Evolutionary conservation across 2,888 invertebrate genomes (phyloP).

Genomic region (Temnothorax ravouxi): DNA sequence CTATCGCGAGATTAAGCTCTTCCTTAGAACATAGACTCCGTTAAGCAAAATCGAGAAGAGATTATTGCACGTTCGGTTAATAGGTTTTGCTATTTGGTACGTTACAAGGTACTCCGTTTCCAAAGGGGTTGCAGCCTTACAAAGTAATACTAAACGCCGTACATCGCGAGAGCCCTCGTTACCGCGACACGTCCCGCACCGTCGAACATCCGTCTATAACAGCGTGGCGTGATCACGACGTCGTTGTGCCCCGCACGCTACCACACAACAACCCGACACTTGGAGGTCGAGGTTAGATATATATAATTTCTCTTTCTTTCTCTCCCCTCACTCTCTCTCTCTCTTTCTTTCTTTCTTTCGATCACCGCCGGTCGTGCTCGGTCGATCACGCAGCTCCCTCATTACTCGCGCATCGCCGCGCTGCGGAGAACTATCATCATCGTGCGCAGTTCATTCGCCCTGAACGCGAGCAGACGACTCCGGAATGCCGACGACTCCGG

Average conservation of each 20-base stretch:
- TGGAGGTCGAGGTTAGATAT: conserved; percentile 65
- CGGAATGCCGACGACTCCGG: conserved; percentile 37
- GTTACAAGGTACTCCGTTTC: conserved; percentile 71
- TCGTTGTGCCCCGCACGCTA: conserved; percentile 33
- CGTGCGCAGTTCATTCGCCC: conserved; percentile 60
- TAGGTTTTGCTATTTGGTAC: conserved; percentile 67
- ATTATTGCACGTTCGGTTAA: conserved; percentile 26
- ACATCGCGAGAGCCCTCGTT: conserved; percentile 22
- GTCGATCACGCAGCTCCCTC: conserved; percentile 75
- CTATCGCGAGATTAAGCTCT: background rate
- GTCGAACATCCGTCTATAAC: background rate
- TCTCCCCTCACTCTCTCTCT: background rate
- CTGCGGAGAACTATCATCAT: conserved; percentile 45
- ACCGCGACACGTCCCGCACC: conserved; percentile 17
- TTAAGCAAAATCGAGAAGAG: conserved; percentile 5
- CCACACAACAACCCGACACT: conserved; percentile 34
- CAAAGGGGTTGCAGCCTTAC: conserved; percentile 46
- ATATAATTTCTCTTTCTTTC: conserved; percentile 25
- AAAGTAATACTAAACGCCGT: conserved; percentile 57
- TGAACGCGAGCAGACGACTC: conserved; percentile 44
- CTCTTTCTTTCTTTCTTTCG: background rate
- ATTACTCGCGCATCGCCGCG: conserved; percentile 65
- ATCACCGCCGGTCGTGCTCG: conserved; percentile 62
- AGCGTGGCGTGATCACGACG: conserved; percentile 28
- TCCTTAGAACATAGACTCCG: background rate